Conservation (phyloP, 2,888 invertebrate genomes). For the Nasonia oneida region DNA sequence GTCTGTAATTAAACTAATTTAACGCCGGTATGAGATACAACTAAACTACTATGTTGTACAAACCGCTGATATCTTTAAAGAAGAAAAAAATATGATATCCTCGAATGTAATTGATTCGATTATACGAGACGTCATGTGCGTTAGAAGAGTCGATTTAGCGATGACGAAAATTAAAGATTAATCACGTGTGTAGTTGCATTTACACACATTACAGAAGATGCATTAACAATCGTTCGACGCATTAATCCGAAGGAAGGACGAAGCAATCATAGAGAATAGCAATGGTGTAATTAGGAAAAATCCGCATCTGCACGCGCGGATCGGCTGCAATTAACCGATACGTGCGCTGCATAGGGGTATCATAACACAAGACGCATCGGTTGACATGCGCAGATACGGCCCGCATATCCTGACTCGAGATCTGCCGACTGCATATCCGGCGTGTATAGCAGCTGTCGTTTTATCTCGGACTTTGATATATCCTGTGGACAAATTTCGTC, state of each 20-base stretch:
- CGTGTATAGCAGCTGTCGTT: not conserved
- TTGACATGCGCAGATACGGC: not conserved
- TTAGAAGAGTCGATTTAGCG: not conserved
- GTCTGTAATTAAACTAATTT: slow-evolving; percentile 32
- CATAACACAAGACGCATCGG: not conserved
- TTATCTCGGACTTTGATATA: no score
- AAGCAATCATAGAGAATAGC: not conserved
- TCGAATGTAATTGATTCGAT: not conserved
- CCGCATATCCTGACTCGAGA: not conserved
- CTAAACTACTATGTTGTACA: not conserved
- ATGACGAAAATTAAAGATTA: not conserved
- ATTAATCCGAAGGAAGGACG: not conserved
- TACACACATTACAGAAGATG: not conserved
- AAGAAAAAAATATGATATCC: not conserved
- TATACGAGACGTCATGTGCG: not conserved
- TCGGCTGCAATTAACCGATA: not conserved
- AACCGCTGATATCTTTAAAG: not conserved
- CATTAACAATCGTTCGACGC: not conserved
- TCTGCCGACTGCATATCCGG: not conserved
- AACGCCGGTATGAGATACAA: not conserved
- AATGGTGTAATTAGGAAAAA: not conserved
- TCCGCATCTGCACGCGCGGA: not conserved
- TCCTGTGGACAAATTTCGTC: not conserved
- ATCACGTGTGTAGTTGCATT: not conserved
- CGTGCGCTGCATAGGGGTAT: not conserved